phyloP scores from a whole-genome alignment of 2,888 invertebrate species.

The Papilio protenor region DNA sequence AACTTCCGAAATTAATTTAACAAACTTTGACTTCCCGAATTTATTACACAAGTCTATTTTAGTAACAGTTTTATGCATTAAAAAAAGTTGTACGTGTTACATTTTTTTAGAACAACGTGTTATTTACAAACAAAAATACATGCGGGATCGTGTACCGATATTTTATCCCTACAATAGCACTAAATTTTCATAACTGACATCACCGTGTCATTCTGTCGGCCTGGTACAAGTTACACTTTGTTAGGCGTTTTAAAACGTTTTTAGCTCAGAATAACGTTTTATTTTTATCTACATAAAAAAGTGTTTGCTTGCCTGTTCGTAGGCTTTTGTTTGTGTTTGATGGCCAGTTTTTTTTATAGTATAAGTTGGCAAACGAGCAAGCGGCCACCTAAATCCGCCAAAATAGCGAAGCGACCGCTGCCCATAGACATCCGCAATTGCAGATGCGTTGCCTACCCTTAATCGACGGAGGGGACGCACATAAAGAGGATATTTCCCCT shows the following conservation, averaged over 20 bases:
- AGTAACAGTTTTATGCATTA: neutral
- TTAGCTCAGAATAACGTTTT: neutral
- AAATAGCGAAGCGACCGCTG: too few relatives aligned
- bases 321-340: too few relatives aligned
- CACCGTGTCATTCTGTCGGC: conserved; percentile 27
- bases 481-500: too few relatives aligned
- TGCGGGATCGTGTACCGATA: neutral
- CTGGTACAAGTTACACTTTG: conserved; percentile 34
- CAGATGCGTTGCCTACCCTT: too few relatives aligned
- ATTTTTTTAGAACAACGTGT: neutral
- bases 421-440: too few relatives aligned
- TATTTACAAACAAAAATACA: neutral
- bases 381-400: too few relatives aligned
- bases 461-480: too few relatives aligned
- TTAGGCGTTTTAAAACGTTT: neutral
- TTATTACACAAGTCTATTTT: neutral
- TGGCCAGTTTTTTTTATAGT: too few relatives aligned
- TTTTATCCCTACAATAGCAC: conserved; percentile 10
- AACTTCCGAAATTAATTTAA: too few relatives aligned
- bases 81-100: neutral
- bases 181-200: conserved; percentile 40
- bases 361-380: too few relatives aligned
- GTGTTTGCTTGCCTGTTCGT: neutral
- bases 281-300: neutral
- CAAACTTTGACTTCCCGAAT: neutral